phyloP scores from a whole-genome alignment of 1,140 invertebrate species.

The Eciton burchellii region DNA sequence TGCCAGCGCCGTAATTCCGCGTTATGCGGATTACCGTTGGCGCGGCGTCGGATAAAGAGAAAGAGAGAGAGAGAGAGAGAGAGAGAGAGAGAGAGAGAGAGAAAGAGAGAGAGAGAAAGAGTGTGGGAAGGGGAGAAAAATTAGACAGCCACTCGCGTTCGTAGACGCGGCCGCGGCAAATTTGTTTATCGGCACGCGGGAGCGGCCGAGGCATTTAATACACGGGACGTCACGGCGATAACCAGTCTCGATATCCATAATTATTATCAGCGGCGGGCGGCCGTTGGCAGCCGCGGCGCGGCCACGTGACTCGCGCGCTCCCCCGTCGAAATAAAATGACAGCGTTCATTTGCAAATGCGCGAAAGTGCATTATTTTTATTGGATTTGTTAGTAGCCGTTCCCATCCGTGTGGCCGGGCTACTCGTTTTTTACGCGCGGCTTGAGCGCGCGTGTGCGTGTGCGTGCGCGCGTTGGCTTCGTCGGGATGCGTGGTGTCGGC shows the following conservation, averaged over 20 bases:
- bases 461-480: constrained; percentile 51
- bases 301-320: constrained; percentile 67
- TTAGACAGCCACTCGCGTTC: constrained; percentile 54
- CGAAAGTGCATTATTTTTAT: constrained; percentile 81
- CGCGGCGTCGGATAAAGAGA: neutral
- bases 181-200: constrained; percentile 75
- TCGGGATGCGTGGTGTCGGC: constrained; percentile 42
- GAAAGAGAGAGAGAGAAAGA: constrained; percentile 27
- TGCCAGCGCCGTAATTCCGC: constrained; percentile 68
- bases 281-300: constrained; percentile 69
- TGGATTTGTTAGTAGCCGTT: constrained; percentile 78
- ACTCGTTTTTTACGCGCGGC: constrained; percentile 64
- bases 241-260: constrained; percentile 82
- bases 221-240: constrained; percentile 78
- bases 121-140: constrained; percentile 33
- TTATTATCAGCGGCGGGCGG: constrained; percentile 76
- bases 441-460: constrained; percentile 10
- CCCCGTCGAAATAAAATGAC: constrained; percentile 79
- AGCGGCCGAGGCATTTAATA: constrained; percentile 74
- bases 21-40: constrained; percentile 62
- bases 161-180: constrained; percentile 66
- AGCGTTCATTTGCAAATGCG: constrained; percentile 81
- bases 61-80: constrained; percentile 22
- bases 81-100: constrained; percentile 20
- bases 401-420: constrained; percentile 45